Evolutionary conservation across 53 echinoderm and acorn worm species (phyloP).

Genomic region (Paelopatides confundens): DNA sequence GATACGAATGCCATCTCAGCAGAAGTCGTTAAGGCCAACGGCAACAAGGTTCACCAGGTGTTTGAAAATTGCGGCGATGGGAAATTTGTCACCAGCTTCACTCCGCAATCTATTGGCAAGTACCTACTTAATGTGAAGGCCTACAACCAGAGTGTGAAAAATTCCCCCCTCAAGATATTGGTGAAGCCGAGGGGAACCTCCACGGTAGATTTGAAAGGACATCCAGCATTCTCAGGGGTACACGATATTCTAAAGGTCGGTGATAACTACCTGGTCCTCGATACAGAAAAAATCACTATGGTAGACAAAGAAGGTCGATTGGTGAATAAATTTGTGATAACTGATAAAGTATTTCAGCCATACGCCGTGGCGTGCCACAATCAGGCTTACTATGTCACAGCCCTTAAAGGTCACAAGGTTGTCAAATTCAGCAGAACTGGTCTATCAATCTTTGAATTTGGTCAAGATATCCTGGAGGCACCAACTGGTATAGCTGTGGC

Average conservation of each 20-base stretch:
- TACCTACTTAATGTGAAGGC: constrained; percentile 51
- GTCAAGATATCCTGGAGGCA: constrained; percentile 38
- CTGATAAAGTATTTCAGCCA: constrained; percentile 54
- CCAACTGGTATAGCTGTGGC: constrained; percentile 58
- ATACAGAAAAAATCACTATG: constrained; percentile 35
- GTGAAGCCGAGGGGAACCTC: constrained; percentile 55
- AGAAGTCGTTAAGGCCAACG: constrained; percentile 25
- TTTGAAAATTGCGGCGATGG: constrained; percentile 34
- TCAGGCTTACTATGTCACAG: constrained; percentile 63
- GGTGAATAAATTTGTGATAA: constrained; percentile 61
- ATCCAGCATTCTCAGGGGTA: neutral
- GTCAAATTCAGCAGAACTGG: constrained; percentile 62
- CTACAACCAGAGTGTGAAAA: constrained; percentile 54
- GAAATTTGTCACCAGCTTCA: constrained; percentile 44
- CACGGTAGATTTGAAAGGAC: constrained; percentile 39
- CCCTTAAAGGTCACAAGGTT: constrained; percentile 49
- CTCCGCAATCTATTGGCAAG: constrained; percentile 63
- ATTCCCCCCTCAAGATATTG: constrained; percentile 63
- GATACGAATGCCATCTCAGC: constrained; percentile 29
- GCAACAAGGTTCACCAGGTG: constrained; percentile 9
- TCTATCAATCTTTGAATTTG: constrained; percentile 37
- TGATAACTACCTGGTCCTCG: constrained; percentile 48
- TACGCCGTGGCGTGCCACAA: constrained; percentile 64
- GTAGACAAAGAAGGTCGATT: constrained; percentile 56
- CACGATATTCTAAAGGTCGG: constrained; percentile 56